Conservation (phyloP, 1,140 invertebrate species). For the Macrotrachela quadricornifera region DNA sequence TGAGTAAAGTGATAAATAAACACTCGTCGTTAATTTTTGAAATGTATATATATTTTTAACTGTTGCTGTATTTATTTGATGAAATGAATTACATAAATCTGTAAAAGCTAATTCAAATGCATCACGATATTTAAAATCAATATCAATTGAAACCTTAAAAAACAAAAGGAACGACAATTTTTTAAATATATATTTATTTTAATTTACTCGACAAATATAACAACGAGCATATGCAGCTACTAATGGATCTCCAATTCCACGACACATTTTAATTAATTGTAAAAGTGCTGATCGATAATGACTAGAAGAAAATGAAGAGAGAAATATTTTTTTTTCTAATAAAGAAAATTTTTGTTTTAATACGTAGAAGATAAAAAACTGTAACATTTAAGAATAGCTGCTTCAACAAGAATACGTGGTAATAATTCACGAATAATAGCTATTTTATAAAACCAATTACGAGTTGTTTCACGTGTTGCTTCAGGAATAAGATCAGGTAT, state of each 20-base stretch:
- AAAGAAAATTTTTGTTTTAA: constrained; percentile 7
- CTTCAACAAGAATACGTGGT: constrained; percentile 78
- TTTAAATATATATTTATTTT: neutral
- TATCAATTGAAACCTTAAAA: constrained; percentile 7
- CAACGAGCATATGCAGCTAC: constrained; percentile 69
- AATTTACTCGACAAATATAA: constrained; percentile 58
- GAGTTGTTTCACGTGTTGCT: constrained; percentile 74
- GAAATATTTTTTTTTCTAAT: neutral
- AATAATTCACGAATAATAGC: constrained; percentile 82
- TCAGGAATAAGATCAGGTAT: constrained; percentile 49
- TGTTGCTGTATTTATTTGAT: neutral
- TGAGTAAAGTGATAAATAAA: constrained; percentile 56
- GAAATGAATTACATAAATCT: neutral
- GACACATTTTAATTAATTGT: constrained; percentile 59
- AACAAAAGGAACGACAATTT: neutral
- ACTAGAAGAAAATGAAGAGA: neutral
- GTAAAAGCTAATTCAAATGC: neutral
- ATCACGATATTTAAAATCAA: too few species aligned
- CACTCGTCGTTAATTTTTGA: constrained; percentile 48
- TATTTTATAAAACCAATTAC: constrained; percentile 97
- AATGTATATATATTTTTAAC: constrained; percentile 40
- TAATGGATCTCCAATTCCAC: constrained; percentile 76
- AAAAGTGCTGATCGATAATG: constrained; percentile 24
- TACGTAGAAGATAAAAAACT: constrained; percentile 51
- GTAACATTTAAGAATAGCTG: constrained; percentile 72